Evolutionary conservation across 2,888 invertebrate species (phyloP).

Genomic region (Chorisops tibialis): DNA sequence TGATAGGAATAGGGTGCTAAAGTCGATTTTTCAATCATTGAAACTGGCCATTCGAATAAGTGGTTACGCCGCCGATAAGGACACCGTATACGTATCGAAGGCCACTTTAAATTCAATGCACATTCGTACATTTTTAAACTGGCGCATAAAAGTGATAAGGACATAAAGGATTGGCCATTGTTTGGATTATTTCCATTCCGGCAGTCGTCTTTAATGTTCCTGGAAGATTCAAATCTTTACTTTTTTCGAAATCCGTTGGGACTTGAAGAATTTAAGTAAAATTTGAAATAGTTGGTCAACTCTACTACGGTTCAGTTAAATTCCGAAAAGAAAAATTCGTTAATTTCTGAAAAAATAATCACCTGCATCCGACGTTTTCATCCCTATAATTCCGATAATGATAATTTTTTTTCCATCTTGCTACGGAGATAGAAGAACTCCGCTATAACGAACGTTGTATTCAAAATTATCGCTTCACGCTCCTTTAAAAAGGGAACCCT

Average conservation of each 20-base stretch:
- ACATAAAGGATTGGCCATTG: conserved; percentile 18
- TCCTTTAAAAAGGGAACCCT: not conserved
- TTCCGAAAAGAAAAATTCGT: no score
- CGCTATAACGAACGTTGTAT: not conserved
- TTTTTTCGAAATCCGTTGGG: no score
- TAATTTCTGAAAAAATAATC: not conserved
- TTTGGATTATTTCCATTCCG: conserved; percentile 5
- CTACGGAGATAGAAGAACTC: no score
- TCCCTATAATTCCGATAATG: not conserved
- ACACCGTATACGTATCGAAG: conserved; percentile 14
- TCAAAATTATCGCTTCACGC: conserved; percentile 1
- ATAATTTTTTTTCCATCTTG: no score
- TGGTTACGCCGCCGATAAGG: conserved; percentile 30
- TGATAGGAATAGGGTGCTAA: not conserved
- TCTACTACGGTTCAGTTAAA: no score
- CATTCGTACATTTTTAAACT: conserved; percentile 26
- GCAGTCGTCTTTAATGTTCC: conserved; percentile 6
- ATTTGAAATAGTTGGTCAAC: no score
- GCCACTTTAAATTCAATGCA: conserved; percentile 29
- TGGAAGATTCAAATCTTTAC: not conserved
- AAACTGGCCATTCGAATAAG: conserved; percentile 29
- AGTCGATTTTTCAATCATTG: conserved; percentile 13
- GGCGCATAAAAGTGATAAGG: conserved; percentile 16
- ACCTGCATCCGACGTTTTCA: not conserved
- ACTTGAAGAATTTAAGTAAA: no score